Base-by-base conservation (phyloP, 2,888 invertebrate species). In the Amiota communis region DNA sequence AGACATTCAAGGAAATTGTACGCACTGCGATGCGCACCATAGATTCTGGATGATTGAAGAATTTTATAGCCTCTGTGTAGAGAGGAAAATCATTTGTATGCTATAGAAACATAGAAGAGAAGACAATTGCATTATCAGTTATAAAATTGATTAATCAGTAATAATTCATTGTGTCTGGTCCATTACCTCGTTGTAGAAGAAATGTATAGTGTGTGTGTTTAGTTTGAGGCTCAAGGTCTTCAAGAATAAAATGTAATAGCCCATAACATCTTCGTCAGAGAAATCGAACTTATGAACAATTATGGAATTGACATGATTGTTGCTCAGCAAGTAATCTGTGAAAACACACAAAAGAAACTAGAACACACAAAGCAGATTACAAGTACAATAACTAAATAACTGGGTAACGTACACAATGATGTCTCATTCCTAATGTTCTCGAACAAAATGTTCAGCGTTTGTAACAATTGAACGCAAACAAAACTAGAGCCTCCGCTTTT, bases 281-380 rank as follows among this genome's bases (percentile, higher is more conserved):
- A 99, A 98, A 90, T 99, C 99, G 92, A 99, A 99, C 91, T 98
- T 98, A 91, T 99, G 99, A 72, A 98, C 97, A 88, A 99, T 99
- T 88, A 99, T 99, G 68, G 97, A 98, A 91, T 99, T 99, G 56
- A 99, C 98, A 91, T 99, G 99, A 90, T 99, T 99, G 91, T 99
- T 99, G 87, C 99, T 99, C 73, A 99, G 92, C 72, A 99, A 92
- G 90, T 99, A 99, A 94, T 99, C 99, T 98, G 91, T 76, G 75
- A 71, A 57, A 8, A 36, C 46, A 57, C 0, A 61, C 11, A 61
- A 56, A 15, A 3, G 70, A 36, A 36, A 12, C 2, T 47, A n/a
- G 13, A 57, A 59, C 57, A 64, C 53, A 71, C n/a, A 23, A 63
- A 47, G 13, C 51, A 61, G 3, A 65, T 23, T 23, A 23, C 3